Evolutionary conservation across 2,113 vertebrate genomes (phyloP), one percentile per base, ranked within the genome.

Genomic region (Diglossa brunneiventris): DNA sequence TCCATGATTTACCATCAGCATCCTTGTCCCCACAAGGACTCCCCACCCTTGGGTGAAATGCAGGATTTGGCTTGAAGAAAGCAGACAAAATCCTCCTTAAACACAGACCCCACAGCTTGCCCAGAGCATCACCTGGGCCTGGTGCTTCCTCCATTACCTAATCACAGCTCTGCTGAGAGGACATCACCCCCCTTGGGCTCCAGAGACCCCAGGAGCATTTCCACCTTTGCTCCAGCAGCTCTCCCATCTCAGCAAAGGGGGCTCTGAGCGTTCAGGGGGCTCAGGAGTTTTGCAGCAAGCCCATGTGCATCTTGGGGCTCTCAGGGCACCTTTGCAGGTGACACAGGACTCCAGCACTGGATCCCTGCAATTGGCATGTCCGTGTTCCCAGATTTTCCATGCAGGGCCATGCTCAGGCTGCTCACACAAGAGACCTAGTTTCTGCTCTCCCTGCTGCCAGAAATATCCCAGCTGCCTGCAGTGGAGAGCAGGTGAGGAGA

Each of bases 371-470:
- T n/a, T 27, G 11, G 41, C 1, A 0, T 7, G 16, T 41, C 24
- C 44, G 4, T 4, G 27, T 39, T 39, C 55, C 74, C 11, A 19
- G 66, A 5, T 83, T 88, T 74, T 27, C 73, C 81, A 31, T 20
- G 55, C 61, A 20, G 39, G 31, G 74, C 74, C 10, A 1, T 0
- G 7, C 63, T 76, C 8, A 33, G 49, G 53, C 78, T 94, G 86
- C 61, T 88, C 4, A 2, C 47, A 41, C 22, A 35, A 11, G 64
- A 91, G 63, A 88, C 88, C 92, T 67, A 75, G 31, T 86, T 96
- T 79, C 82, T 85, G 44, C 56, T 93, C 41, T 82, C 49, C 30
- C 41, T n/a, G 72, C 58, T 88, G 75, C 92, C 77, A 84, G 90
- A 84, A 94, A 82, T 83, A 76, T 64, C 53, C 49, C 53, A 13